Evolutionary conservation across 2,113 vertebrate species (phyloP), one percentile per base, ranked within the genome.

Genomic region (Riparia riparia): DNA sequence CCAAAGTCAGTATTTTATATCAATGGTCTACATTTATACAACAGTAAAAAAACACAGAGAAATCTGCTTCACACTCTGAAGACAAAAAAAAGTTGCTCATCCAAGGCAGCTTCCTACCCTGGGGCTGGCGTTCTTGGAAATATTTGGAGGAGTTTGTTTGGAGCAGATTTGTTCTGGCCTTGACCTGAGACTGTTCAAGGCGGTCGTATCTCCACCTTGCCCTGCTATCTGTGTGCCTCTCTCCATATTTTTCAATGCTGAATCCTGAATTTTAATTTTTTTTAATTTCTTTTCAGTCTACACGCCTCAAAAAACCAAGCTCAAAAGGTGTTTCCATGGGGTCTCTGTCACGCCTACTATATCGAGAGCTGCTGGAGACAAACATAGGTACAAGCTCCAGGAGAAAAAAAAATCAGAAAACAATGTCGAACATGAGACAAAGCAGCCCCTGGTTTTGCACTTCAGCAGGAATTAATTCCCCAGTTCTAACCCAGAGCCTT

Each of bases 181-280:
- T 6, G 15, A 22, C 25, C 32, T n/a, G 21, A n/a, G 9, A 4
- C 2, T 14, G 32, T 31, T 18, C 25, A 17, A 39, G 29, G 10
- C 42, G 66, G 5, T 20, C 0, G 0, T 12, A 25, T n/a, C 16
- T 45, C 26, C 17, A 21, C 8, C 18, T 88, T 42, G 1, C 24
- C 24, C 5, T 6, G 5, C 7, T 53, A 0, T 41, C 54, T 17
- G 7, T n/a, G 5, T 9, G 1, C 14, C 6, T 74, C 18, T 18
- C 53, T 63, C 29, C 9, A n/a, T 31, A 12, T 16, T 73, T 81
- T 74, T 56, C 24, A 71, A 14, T 6, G 2, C 5, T 65, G 41
- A 42, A 63, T 42, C 41, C 21, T 49, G 34, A 31, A 56, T 69
- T 69, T 74, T 6, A n/a, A 20, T 1, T 16, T 11, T 34, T n/a